Evolutionary conservation across 2,797 vertebrate species (phyloP).

Genomic region (Tadarida brasiliensis): DNA sequence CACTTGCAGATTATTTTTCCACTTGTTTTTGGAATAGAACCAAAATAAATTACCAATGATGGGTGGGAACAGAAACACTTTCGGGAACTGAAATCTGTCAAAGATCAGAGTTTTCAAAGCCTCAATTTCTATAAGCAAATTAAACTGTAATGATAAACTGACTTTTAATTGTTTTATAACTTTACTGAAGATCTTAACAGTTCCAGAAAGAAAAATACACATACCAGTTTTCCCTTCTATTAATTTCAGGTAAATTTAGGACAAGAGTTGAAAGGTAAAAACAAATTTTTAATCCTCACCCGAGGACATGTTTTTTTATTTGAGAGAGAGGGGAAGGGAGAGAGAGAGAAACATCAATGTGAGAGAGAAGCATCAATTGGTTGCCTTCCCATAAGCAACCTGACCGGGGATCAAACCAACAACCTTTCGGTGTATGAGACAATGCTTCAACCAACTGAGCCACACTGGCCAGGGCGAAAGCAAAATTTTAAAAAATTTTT

Average conservation of each 20-base stretch:
- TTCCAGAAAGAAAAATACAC: neutral
- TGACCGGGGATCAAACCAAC: too few relatives aligned
- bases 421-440: too few relatives aligned
- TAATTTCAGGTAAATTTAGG: constrained; percentile 24
- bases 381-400: too few relatives aligned
- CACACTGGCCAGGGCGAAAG: neutral
- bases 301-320: too few relatives aligned
- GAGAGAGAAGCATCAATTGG: too few relatives aligned
- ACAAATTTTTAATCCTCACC: too few relatives aligned
- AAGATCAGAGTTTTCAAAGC: constrained; percentile 35
- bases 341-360: too few relatives aligned
- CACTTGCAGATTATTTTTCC: constrained; percentile 41
- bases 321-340: too few relatives aligned
- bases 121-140: neutral
- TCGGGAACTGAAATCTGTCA: constrained; percentile 41
- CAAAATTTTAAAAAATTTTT: constrained; percentile 52
- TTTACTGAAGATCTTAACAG: neutral
- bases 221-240: neutral
- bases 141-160: neutral
- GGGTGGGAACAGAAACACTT: neutral
- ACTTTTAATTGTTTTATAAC: constrained; percentile 35
- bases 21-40: constrained; percentile 52
- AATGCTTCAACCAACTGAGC: too few relatives aligned
- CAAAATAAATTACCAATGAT: constrained; percentile 45
- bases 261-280: neutral